Evolutionary conservation across 2,888 invertebrate genomes (phyloP), one percentile per base, ranked within the genome.

Genomic region (Phyllotreta striolata): DNA sequence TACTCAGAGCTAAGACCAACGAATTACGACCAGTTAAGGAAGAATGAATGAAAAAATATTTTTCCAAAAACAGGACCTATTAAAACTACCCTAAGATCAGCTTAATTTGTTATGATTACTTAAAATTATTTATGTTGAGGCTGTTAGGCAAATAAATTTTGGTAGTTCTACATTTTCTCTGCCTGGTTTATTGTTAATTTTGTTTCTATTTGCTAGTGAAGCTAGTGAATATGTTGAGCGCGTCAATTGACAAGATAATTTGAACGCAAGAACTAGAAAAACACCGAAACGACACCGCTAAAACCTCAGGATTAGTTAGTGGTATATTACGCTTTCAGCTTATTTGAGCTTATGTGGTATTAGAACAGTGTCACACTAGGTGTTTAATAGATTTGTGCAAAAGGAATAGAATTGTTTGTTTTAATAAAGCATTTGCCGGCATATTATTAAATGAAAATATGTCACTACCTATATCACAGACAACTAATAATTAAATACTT

Each of bases 271-370:
- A 64, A 62, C 56, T 24, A 59, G 69, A 58, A 68, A 70, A 67
- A 58, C 56, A 64, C 65, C 66, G 66, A 68, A 66, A 66, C 67
- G 65, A 64, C 66, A 67, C 62, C 58, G 59, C 63, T 63, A 62
- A 69, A 72, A 72, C 72, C 71, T 37, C 37, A 40, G 72, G 73
- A 73, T 73, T 72, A 73, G 72, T 70, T 65, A 68, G 68, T 70
- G 72, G 73, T 71, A 71, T 72, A 73, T 73, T 72, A 72, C 72
- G 65, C 70, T 68, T 64, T 64, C 60, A 64, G 68, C 67, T 72
- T 72, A 71, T 68, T 61, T 63, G 62, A 51, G 72, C 71, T 72
- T 72, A 73, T 59, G 59, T 55, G 69, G 72, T 62, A 64, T 73
- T 72, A 71, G 65, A 61, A 62, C 58, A 63, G 49, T 58, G 40